These are phyloP conservation scores for Dendrolimus punctatus DNA, from an alignment of 1,140 invertebrate genomes.

Conservation along the genomic window DNA sequence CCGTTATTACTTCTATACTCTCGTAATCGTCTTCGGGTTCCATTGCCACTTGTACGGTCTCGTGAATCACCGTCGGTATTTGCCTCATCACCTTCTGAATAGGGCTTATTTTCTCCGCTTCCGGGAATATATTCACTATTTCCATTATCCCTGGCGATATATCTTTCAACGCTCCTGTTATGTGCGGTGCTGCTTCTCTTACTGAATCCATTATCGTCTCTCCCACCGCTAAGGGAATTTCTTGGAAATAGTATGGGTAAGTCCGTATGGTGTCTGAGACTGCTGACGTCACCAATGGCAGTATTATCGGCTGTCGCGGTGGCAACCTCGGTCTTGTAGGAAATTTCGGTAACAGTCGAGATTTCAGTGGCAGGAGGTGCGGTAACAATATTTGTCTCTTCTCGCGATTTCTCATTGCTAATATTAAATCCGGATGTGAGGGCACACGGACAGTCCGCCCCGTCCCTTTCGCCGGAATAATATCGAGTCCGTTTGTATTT, in stretches of 20 bases:
- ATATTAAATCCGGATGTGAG: slow-evolving; percentile 17
- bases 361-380: slow-evolving; percentile 34
- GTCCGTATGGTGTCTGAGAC: slow-evolving; percentile 58
- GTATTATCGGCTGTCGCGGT: slow-evolving; percentile 46
- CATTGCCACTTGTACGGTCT: slow-evolving; percentile 49
- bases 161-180: slow-evolving; percentile 53
- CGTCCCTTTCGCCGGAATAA: slow-evolving; percentile 16
- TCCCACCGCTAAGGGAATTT: slow-evolving; percentile 57
- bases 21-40: slow-evolving; percentile 26
- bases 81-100: slow-evolving; percentile 49
- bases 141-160: slow-evolving; percentile 60
- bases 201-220: slow-evolving; percentile 60
- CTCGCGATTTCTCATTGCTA: slow-evolving; percentile 22
- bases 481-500: slow-evolving; percentile 29
- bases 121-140: slow-evolving; percentile 53
- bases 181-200: slow-evolving; percentile 54
- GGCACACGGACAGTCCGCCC: slow-evolving; percentile 26
- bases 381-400: slow-evolving; percentile 51
- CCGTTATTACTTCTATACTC: slow-evolving; percentile 21
- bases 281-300: slow-evolving; percentile 53
- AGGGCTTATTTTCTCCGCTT: slow-evolving; percentile 32
- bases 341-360: slow-evolving; percentile 20
- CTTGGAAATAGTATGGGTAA: slow-evolving; percentile 61
- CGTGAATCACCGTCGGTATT: slow-evolving; percentile 51
- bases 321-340: slow-evolving; percentile 38